Conservation (phyloP, 2,888 invertebrate species). For the Dioctria linearis region DNA sequence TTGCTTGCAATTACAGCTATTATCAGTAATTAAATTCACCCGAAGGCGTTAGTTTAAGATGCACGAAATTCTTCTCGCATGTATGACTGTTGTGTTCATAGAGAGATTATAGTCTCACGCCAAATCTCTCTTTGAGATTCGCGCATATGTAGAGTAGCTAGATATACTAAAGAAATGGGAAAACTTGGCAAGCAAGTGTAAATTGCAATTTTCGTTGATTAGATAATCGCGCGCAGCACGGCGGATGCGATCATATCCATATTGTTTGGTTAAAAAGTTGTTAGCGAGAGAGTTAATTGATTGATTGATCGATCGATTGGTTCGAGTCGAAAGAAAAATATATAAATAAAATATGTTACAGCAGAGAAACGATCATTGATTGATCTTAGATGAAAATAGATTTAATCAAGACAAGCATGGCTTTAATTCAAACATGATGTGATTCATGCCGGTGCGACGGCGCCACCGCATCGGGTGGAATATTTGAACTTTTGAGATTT, state of each 20-base stretch:
- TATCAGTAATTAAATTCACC: conserved; percentile 15
- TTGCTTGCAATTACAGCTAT: neutral
- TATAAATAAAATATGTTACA: too few relatives aligned
- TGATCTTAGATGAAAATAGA: too few relatives aligned
- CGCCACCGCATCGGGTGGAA: too few relatives aligned
- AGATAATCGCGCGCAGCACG: conserved; percentile 1
- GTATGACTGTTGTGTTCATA: neutral
- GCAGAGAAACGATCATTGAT: too few relatives aligned
- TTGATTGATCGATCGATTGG: neutral
- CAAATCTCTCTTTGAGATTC: conserved; percentile 11
- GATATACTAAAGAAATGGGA: conserved; percentile 21
- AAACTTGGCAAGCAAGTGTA: conserved; percentile 26
- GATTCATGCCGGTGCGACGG: too few relatives aligned
- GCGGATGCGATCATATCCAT: neutral
- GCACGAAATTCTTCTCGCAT: conserved; percentile 9
- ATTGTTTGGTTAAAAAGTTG: conserved; percentile 2
- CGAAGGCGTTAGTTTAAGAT: neutral
- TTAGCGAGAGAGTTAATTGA: conserved; percentile 13
- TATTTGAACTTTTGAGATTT: too few relatives aligned
- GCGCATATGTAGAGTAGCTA: neutral
- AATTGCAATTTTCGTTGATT: conserved; percentile 40
- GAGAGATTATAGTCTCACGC: neutral
- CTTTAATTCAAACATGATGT: too few relatives aligned
- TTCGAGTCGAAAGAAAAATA: neutral
- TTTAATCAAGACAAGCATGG: too few relatives aligned